Conservation (phyloP, 2,888 invertebrate genomes). For the Drosophila testacea region DNA sequence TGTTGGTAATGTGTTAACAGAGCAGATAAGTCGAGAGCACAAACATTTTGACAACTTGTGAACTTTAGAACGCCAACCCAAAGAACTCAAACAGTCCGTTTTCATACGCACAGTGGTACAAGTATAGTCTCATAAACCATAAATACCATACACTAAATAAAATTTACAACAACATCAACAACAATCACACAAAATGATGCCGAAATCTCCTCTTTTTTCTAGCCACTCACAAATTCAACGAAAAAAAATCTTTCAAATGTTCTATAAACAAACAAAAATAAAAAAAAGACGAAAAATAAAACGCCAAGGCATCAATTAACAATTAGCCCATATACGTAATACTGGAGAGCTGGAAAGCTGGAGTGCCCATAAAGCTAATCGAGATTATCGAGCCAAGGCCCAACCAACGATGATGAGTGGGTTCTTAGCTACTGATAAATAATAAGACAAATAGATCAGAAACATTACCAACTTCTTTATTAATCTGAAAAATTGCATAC, state of each 20-base stretch:
- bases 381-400: slow-evolving; percentile 33
- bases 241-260: slow-evolving; percentile 66
- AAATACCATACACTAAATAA: slow-evolving; percentile 62
- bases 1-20: slow-evolving; percentile 71
- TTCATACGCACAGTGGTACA: slow-evolving; percentile 47
- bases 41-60: slow-evolving; percentile 83
- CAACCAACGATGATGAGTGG: slow-evolving; percentile 2
- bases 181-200: slow-evolving; percentile 46
- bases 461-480: neutral
- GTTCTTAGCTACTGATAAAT: neutral
- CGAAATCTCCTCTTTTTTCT: slow-evolving; percentile 47
- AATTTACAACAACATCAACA: slow-evolving; percentile 36
- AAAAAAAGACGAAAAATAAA: slow-evolving; percentile 47
- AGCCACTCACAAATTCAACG: slow-evolving; percentile 52
- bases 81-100: slow-evolving; percentile 7
- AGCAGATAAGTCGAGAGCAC: slow-evolving; percentile 66
- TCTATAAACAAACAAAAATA: slow-evolving; percentile 68
- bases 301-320: slow-evolving; percentile 42
- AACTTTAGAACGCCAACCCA: slow-evolving; percentile 68
- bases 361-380: slow-evolving; percentile 32
- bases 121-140: slow-evolving; percentile 62
- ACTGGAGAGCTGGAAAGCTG: slow-evolving; percentile 32
- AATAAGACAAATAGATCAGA: neutral
- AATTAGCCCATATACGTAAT: slow-evolving; percentile 60
- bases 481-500: too few species aligned